Evolutionary conservation across 2,888 invertebrate species (phyloP).

Genomic region (Noctua comes): DNA sequence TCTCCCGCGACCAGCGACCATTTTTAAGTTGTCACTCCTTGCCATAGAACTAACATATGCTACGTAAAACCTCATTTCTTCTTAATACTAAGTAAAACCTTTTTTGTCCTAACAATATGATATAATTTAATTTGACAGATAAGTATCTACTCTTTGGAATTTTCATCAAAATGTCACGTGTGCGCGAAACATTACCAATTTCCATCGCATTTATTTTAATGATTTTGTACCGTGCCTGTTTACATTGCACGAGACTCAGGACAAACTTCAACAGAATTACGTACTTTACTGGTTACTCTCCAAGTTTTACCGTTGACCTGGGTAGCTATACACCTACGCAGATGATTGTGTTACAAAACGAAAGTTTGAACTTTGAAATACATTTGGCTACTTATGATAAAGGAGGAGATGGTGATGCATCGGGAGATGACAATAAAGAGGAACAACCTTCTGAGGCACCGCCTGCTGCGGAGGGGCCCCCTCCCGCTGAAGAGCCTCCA

Average conservation of each 20-base stretch:
- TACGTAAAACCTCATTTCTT: too few species aligned
- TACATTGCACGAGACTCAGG: conserved; percentile 38
- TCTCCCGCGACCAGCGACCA: too few species aligned
- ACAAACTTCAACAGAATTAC: conserved; percentile 8
- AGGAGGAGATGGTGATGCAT: conserved; percentile 16
- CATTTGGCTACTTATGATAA: conserved; percentile 6
- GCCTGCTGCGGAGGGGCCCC: too few species aligned
- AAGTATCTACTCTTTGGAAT: too few species aligned
- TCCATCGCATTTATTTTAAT: conserved; percentile 32
- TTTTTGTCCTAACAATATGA: too few species aligned
- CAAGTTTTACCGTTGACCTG: not conserved
- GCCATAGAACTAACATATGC: too few species aligned
- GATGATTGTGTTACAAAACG: conserved; percentile 3
- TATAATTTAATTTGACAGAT: too few species aligned
- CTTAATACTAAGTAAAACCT: too few species aligned
- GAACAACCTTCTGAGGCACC: conserved; percentile 9
- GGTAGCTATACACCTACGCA: not conserved
- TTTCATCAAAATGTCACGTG: conserved; percentile 52
- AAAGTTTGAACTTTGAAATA: not conserved
- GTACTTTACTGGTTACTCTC: conserved; percentile 5
- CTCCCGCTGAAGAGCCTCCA: conserved; percentile 17
- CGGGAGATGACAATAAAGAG: conserved; percentile 12
- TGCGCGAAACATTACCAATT: conserved; percentile 7
- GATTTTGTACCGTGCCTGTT: conserved; percentile 42
- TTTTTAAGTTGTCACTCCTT: too few species aligned